These are phyloP conservation scores for Corvus hawaiiensis DNA, from an alignment of 2,113 vertebrate species.

Conservation along the genomic window DNA sequence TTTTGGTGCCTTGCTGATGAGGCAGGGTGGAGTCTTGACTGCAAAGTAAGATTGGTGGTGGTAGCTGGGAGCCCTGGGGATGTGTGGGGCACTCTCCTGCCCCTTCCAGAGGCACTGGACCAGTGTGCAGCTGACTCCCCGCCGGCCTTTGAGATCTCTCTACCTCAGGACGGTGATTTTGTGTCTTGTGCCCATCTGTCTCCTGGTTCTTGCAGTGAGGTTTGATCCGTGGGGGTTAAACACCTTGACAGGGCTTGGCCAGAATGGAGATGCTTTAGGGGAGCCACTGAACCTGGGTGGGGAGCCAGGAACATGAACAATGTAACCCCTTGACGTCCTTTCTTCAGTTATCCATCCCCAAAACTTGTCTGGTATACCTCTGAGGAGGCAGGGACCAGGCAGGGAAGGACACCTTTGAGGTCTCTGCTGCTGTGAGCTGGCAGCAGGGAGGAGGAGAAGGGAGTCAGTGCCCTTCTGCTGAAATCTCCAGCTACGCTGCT, in stretches of 20 bases:
- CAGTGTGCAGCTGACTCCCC: not conserved
- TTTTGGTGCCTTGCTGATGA: not conserved
- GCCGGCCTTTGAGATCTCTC: accelerated
- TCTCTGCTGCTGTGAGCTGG: not conserved
- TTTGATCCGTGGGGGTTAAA: not conserved
- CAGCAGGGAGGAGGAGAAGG: not conserved
- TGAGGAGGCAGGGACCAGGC: not conserved
- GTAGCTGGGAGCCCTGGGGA: not conserved
- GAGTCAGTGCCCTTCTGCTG: not conserved
- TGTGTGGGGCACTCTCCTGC: not conserved
- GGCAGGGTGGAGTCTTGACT: not conserved
- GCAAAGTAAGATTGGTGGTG: not conserved
- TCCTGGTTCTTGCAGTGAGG: not conserved
- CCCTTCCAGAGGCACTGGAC: not conserved
- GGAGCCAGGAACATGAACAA: not conserved
- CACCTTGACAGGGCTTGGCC: not conserved
- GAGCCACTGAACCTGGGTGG: not conserved
- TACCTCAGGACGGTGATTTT: not conserved
- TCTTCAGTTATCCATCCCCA: not conserved
- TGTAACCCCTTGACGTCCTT: not conserved
- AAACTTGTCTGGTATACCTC: not conserved
- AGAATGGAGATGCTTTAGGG: not conserved
- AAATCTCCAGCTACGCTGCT: accelerated
- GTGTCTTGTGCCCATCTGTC: not conserved
- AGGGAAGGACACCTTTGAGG: not conserved